Evolutionary conservation across 2,888 invertebrate genomes (phyloP).

Genomic region (Patella depressa): DNA sequence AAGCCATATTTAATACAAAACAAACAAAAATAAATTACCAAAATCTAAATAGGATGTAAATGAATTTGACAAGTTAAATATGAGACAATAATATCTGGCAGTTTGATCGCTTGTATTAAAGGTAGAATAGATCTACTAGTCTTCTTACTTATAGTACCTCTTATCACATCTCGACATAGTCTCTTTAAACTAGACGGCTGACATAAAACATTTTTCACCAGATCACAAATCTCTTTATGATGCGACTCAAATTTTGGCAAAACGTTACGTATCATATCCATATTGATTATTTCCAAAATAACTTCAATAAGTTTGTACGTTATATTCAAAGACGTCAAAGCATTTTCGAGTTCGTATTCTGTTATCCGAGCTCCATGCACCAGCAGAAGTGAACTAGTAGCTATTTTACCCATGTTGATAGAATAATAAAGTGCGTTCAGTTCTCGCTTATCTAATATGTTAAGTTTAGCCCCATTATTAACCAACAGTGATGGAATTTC

Average conservation of each 20-base stretch:
- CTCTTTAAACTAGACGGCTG: background rate
- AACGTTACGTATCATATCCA: background rate
- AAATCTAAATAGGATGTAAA: background rate
- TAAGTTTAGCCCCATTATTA: background rate
- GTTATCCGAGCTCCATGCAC: background rate
- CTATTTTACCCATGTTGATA: background rate
- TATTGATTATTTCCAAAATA: background rate
- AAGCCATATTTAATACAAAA: too few species aligned
- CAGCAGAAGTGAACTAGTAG: background rate
- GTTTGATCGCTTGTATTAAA: background rate
- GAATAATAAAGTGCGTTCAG: background rate
- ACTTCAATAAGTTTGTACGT: background rate
- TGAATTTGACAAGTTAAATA: background rate
- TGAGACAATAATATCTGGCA: background rate
- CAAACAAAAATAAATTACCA: too few species aligned
- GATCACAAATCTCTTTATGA: background rate
- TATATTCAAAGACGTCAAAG: conserved; percentile 3
- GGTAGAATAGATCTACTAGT: background rate
- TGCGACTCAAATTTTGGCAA: background rate
- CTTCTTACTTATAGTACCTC: background rate
- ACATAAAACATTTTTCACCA: background rate
- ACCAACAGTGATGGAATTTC: background rate
- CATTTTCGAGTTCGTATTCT: background rate
- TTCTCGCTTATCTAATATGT: background rate
- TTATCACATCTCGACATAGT: conserved; percentile 1